Percentiles rank a stretch among this genome's conserved stretches.
Evolutionary conservation across 2,113 vertebrate genomes (phyloP).

Genomic region (Sorex fumeus): DNA sequence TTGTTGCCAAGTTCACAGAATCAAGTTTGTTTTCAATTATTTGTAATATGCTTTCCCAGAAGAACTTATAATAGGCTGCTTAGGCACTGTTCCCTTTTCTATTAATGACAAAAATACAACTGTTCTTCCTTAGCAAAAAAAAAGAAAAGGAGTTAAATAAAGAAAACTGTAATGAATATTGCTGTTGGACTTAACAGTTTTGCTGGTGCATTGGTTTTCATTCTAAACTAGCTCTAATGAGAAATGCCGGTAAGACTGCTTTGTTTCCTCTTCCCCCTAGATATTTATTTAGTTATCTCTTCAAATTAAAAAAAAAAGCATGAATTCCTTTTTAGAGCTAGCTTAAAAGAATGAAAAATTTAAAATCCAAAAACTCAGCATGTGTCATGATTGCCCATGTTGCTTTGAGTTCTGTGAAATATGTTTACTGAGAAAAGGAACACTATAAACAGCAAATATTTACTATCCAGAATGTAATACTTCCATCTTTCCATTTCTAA

Average conservation of each 20-base stretch:
- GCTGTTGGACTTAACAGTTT: conserved; percentile 48
- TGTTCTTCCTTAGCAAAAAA: conserved; percentile 73
- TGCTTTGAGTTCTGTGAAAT: neutral
- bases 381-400: neutral
- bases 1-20: conserved; percentile 80
- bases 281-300: neutral
- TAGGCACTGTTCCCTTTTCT: conserved; percentile 77
- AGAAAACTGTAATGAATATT: conserved; percentile 63
- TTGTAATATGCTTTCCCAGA: conserved; percentile 79
- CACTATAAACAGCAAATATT: neutral
- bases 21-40: conserved; percentile 84
- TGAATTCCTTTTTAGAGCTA: neutral
- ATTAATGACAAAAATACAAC: conserved; percentile 80
- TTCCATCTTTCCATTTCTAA: neutral
- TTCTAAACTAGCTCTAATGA: conserved; percentile 60
- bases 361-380: conserved; percentile 2
- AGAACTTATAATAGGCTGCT: conserved; percentile 78
- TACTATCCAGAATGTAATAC: neutral
- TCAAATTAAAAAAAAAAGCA: neutral
- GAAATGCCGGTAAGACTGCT: conserved; percentile 29
- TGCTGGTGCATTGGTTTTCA: conserved; percentile 54
- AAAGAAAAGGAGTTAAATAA: conserved; percentile 62
- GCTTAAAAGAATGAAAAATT: neutral
- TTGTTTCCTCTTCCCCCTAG: neutral
- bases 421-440: neutral